phyloP scores from a whole-genome alignment of 2,888 invertebrate species.

The Perizoma affinitatum region DNA sequence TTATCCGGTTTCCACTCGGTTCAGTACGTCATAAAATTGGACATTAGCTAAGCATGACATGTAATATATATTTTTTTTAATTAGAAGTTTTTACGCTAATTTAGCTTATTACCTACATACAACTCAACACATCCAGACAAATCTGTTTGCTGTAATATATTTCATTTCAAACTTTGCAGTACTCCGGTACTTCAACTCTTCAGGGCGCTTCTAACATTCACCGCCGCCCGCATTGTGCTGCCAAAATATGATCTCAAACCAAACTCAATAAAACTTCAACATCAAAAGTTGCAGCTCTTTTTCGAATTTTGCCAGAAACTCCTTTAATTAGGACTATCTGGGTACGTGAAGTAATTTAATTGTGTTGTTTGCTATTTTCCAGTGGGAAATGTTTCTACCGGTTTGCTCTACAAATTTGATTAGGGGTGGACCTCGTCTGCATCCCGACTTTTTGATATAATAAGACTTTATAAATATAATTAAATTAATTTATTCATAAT shows the following conservation, averaged over 20 bases:
- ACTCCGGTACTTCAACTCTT: slow-evolving; percentile 17
- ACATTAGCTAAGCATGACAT: no score
- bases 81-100: no score
- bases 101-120: no score
- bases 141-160: slow-evolving; percentile 11
- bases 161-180: slow-evolving; percentile 12
- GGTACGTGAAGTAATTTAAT: slow-evolving; percentile 2
- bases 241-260: slow-evolving; percentile 55
- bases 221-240: slow-evolving; percentile 49
- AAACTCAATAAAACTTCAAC: slow-evolving; percentile 63
- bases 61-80: no score
- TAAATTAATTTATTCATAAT: no score
- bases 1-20: no score
- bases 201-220: slow-evolving; percentile 50
- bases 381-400: not conserved
- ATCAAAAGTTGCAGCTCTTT: slow-evolving; percentile 56
- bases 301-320: slow-evolving; percentile 7
- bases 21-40: no score
- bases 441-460: not conserved
- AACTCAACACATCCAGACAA: slow-evolving; percentile 9
- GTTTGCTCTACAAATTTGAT: no score
- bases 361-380: slow-evolving; percentile 6
- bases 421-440: not conserved
- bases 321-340: not conserved
- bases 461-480: no score